Base-by-base conservation (phyloP, 2,797 vertebrate genomes). In the Diplodus sargus region DNA sequence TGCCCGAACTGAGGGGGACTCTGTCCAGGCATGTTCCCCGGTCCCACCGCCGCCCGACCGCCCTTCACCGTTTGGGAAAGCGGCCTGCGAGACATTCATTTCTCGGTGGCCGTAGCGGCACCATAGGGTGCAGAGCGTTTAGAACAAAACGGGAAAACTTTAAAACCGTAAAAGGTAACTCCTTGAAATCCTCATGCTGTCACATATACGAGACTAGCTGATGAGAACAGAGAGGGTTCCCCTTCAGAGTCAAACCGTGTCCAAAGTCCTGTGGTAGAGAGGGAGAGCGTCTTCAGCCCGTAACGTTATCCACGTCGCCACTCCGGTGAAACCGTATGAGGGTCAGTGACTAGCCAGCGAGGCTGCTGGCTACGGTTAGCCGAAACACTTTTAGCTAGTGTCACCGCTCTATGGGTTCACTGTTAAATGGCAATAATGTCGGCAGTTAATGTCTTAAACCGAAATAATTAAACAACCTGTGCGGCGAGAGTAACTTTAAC, bases 21-120 rank as follows among this genome's bases (percentile, higher is more conserved):
- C 89, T 25, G 92, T 90, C 94, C 94, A 91, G 67, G 84, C 94
- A 90, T 92, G 91, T 8, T 94, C 94, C 87, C 81, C 91, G 54
- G 83, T 88, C 85, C 89, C 91, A 70, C 90, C 84, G 66, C 92
- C 90, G 90, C 90, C 87, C 91, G 90, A 92, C 92, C 93, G 92
- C 90, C 91, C 94, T 90, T 95, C 95, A 94, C 94, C 95, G 95
- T 94, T 95, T 93, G 93, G 95, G 95, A 93, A 95, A 95, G 95
- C 95, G 94, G 94, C 93, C 95, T 92, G 94, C 90, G 95, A 95
- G 93, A 94, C 92, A 94, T 95, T 94, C 96, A 96, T 96, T 93
- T 93, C 94, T 94, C 89, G 92, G 94, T 92, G 91, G 90, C 93
- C 89, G 94, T 94, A 90, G 91, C 90, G 92, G 88, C 93, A 96